Evolutionary conservation across 37 sponge, comb jelly and placozoan genomes (phyloP).

Genomic region (Agelas oroides): DNA sequence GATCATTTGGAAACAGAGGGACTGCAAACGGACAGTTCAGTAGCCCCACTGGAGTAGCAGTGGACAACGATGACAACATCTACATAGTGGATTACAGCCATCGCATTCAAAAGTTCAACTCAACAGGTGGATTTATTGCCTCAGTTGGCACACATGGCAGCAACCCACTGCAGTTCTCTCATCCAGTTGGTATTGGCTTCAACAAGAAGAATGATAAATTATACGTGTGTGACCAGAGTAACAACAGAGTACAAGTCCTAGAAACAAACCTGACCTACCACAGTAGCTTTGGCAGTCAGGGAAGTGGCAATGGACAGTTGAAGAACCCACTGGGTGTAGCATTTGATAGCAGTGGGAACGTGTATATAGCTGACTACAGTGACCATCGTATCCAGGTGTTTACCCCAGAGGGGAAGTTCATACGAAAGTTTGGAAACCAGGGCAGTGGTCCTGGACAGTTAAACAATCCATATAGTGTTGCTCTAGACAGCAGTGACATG

Average conservation of each 20-base stretch:
- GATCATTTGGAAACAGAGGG: conserved; percentile 14
- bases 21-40: conserved; percentile 23
- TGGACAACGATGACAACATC: conserved; percentile 33
- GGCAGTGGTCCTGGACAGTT: neutral
- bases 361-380: conserved; percentile 44
- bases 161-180: conserved; percentile 21
- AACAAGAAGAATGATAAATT: neutral
- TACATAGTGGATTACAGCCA: conserved; percentile 21
- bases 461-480: neutral
- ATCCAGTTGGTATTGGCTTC: conserved; percentile 29
- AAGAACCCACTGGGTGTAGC: conserved; percentile 43
- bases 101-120: conserved; percentile 27
- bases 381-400: conserved; percentile 43
- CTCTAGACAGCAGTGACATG: neutral
- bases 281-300: conserved; percentile 36
- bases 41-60: conserved; percentile 8
- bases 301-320: conserved; percentile 52
- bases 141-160: conserved; percentile 34
- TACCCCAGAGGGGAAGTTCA: neutral
- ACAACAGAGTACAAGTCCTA: conserved; percentile 11
- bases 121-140: conserved; percentile 4
- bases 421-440: neutral
- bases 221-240: conserved; percentile 1
- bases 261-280: neutral
- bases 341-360: conserved; percentile 22